Percentiles rank a stretch among this genome's conserved stretches.
These are phyloP conservation scores for Papio anubis DNA, from an alignment of 2,113 vertebrate genomes.

Conservation along the genomic window DNA sequence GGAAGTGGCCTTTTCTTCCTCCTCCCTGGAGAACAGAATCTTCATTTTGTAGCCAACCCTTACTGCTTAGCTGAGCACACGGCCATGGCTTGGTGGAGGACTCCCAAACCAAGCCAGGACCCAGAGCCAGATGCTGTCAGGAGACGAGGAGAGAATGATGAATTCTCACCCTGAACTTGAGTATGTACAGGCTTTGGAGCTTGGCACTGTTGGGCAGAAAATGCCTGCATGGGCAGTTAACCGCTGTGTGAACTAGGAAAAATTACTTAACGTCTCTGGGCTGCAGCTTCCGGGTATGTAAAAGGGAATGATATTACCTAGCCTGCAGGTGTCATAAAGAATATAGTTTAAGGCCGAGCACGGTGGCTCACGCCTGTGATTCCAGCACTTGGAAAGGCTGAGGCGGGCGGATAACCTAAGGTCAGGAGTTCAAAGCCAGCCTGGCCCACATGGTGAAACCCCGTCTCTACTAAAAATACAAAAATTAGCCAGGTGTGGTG, in stretches of 20 bases:
- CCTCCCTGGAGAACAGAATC: not conserved
- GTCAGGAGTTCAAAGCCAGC: not conserved
- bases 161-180: not conserved
- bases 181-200: not conserved
- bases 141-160: too few species aligned
- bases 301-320: not conserved
- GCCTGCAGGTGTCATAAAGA: not conserved
- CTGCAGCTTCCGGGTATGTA: not conserved
- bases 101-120: not conserved
- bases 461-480: not conserved
- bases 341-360: not conserved
- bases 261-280: not conserved
- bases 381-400: not conserved
- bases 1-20: not conserved
- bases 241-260: not conserved
- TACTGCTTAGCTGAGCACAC: not conserved
- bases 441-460: not conserved
- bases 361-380: not conserved
- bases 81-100: not conserved
- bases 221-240: accelerated
- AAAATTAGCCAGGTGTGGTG: not conserved
- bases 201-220: not conserved
- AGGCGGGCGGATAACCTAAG: not conserved
- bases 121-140: not conserved
- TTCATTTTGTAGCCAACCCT: not conserved